Percentiles rank a stretch among this genome's conserved stretches.
phyloP scores from a whole-genome alignment of 2,113 vertebrate species.

The Hippocampus zosterae region DNA sequence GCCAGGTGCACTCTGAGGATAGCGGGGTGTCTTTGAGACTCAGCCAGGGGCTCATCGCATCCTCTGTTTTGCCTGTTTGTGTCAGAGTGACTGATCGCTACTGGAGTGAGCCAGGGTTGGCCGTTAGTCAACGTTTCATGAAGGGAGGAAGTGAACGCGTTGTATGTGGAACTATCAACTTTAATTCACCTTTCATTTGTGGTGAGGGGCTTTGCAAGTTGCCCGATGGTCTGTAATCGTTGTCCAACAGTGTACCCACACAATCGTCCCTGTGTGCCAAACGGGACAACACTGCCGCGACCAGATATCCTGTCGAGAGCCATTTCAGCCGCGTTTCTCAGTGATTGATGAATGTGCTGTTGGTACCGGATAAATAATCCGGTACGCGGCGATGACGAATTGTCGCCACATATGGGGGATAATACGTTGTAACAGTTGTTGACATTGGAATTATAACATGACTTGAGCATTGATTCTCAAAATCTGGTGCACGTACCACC shows the following conservation, averaged over 20 bases:
- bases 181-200: constrained; percentile 46
- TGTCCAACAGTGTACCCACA: constrained; percentile 9
- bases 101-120: constrained; percentile 39
- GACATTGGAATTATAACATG: background rate
- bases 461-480: background rate
- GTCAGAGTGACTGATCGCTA: constrained; percentile 52
- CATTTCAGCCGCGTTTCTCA: constrained; percentile 19
- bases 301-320: constrained; percentile 53
- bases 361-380: constrained; percentile 14
- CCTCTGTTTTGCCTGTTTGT: constrained; percentile 41
- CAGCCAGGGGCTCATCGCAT: constrained; percentile 32
- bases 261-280: constrained; percentile 27
- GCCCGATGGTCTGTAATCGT: constrained; percentile 40
- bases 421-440: background rate
- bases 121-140: constrained; percentile 39
- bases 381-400: background rate
- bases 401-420: background rate
- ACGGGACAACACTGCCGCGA: constrained; percentile 42
- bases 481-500: background rate
- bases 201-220: constrained; percentile 51
- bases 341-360: constrained; percentile 40
- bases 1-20: constrained; percentile 41
- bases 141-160: constrained; percentile 20
- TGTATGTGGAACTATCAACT: constrained; percentile 15
- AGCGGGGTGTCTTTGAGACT: constrained; percentile 30